Evolutionary conservation across 2,797 vertebrate species (phyloP).

Genomic region (Scolopax rusticola): DNA sequence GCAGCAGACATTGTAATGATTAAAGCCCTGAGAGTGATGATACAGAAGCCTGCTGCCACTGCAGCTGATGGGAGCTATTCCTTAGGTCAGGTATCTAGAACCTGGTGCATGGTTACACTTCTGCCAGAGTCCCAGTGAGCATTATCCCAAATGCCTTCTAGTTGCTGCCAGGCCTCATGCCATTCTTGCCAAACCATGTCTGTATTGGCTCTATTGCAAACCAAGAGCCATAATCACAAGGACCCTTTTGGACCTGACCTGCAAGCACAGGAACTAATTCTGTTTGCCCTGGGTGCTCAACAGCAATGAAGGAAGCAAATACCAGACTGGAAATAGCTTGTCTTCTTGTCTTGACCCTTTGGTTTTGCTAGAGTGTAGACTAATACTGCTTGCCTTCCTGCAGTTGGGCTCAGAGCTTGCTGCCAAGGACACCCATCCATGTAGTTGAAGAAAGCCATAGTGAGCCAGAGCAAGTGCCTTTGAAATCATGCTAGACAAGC

Average conservation of each 20-base stretch:
- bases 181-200: neutral
- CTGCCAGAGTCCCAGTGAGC: neutral
- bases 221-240: neutral
- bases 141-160: neutral
- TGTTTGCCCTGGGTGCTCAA: conserved; percentile 2
- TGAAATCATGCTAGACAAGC: neutral
- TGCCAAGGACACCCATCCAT: neutral
- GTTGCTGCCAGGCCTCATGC: neutral
- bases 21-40: neutral
- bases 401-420: neutral
- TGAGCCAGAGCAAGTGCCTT: neutral
- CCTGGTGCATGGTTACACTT: neutral
- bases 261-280: neutral
- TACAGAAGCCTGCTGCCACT: neutral
- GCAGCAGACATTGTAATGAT: neutral
- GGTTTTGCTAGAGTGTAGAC: neutral
- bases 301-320: neutral
- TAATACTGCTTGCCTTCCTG: neutral
- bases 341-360: neutral
- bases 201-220: neutral
- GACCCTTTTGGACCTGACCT: neutral
- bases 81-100: neutral
- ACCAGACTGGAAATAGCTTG: neutral
- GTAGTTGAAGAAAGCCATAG: neutral
- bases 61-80: neutral